phyloP scores from a whole-genome alignment of 1,140 invertebrate species.

The Drosophila neocordata region DNA sequence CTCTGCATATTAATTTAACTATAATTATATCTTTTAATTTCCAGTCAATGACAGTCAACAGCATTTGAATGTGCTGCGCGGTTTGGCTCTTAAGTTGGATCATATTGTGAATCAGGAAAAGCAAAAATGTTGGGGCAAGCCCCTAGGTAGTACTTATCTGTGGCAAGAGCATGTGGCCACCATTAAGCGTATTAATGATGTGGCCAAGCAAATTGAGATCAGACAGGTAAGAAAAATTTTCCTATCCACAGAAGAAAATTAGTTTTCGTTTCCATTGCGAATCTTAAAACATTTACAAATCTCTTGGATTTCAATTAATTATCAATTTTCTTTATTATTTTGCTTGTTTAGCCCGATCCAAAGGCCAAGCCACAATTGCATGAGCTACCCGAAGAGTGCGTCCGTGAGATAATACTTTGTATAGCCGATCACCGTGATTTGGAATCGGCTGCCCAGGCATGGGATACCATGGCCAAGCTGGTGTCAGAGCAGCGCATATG shows the following conservation, averaged over 20 bases:
- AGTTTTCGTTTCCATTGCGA: no score
- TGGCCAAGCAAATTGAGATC: constrained; percentile 91
- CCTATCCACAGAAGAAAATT: no score
- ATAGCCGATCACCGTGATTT: constrained; percentile 96
- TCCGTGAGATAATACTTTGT: constrained; percentile 94
- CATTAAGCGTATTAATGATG: constrained; percentile 91
- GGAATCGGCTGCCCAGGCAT: constrained; percentile 85
- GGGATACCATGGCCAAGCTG: constrained; percentile 89
- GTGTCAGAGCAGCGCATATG: constrained; percentile 95
- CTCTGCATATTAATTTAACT: not conserved
- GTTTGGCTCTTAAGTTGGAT: constrained; percentile 89
- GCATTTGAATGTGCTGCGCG: constrained; percentile 91
- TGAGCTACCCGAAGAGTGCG: constrained; percentile 96
- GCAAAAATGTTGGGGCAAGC: constrained; percentile 91
- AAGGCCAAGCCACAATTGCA: constrained; percentile 92
- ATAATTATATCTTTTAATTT: constrained; percentile 18
- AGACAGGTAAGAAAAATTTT: constrained; percentile 85
- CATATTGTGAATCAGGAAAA: constrained; percentile 87
- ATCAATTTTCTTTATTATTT: not conserved
- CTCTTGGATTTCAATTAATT: no score
- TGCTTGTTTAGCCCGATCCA: constrained; percentile 88
- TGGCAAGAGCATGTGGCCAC: constrained; percentile 94
- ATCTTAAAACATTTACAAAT: no score
- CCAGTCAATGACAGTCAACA: constrained; percentile 93
- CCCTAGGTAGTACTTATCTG: constrained; percentile 92